A percentile compares a stretch with the other conserved stretches of the same genome.
Evolutionary conservation across 2,113 vertebrate genomes (phyloP).

Genomic region (Cettia cetti): DNA sequence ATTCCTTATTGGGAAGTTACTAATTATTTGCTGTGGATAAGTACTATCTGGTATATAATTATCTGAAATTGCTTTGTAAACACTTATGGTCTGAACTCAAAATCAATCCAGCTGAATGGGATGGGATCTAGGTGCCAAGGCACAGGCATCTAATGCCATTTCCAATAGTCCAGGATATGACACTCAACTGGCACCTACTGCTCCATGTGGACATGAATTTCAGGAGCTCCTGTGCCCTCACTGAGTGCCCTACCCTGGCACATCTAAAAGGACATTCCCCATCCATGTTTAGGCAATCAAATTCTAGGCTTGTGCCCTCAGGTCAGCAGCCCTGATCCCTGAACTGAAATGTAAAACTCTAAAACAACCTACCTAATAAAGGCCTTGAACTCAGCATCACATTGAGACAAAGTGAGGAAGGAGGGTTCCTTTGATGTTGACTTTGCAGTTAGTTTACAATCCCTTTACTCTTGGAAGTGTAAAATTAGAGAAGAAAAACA

Average conservation of each 20-base stretch:
- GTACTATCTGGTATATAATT: background rate
- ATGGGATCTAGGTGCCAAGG: background rate
- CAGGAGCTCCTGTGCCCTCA: background rate
- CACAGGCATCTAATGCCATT: background rate
- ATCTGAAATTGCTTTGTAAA: background rate
- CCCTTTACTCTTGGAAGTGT: background rate
- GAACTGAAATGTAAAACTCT: background rate
- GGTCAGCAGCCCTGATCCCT: background rate
- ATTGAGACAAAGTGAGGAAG: background rate
- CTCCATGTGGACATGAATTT: background rate
- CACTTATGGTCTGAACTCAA: background rate
- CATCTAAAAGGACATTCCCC: background rate
- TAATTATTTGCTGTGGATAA: background rate
- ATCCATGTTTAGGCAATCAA: background rate
- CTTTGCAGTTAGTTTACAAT: background rate
- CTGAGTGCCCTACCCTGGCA: background rate
- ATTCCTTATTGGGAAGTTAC: background rate
- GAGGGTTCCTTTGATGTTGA: background rate
- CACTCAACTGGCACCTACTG: background rate
- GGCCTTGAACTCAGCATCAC: background rate
- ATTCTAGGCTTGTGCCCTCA: background rate
- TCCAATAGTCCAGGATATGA: background rate
- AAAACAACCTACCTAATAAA: background rate
- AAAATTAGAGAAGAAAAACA: slow-evolving; percentile 22
- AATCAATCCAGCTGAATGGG: background rate